These are phyloP conservation scores for Drosophila kambysellisi DNA, from an alignment of 2,888 invertebrate genomes.

Conservation along the genomic window DNA sequence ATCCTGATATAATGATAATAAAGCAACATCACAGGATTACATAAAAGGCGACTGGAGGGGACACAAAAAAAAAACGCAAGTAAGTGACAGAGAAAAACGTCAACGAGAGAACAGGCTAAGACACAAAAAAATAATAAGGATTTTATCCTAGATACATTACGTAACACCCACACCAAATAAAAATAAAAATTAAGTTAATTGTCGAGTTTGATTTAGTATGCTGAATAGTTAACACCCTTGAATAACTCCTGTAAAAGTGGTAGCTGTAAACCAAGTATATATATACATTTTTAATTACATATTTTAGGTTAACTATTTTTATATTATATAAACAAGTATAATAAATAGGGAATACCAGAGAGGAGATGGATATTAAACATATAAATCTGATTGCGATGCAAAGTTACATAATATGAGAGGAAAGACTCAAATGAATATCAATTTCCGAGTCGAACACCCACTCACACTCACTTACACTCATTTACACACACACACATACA, in stretches of 20 bases:
- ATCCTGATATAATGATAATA: conserved; percentile 78
- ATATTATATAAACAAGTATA: not conserved
- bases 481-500: conserved; percentile 1
- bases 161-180: not conserved
- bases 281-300: not conserved
- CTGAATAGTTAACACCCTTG: conserved; percentile 2
- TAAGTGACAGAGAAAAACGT: conserved; percentile 25
- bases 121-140: conserved; percentile 21
- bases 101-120: conserved; percentile 7
- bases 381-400: not conserved
- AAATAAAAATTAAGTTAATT: not conserved
- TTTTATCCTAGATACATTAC: conserved; percentile 18
- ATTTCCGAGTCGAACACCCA: conserved; percentile 31
- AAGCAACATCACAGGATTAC: conserved; percentile 70
- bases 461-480: conserved; percentile 7
- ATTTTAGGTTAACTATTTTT: not conserved
- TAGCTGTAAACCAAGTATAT: not conserved
- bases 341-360: not conserved
- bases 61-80: conserved; percentile 19
- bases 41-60: conserved; percentile 41
- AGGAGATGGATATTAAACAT: not conserved
- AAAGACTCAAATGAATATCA: conserved; percentile 53
- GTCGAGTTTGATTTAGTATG: not conserved
- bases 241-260: not conserved
- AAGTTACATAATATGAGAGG: not conserved